Evolutionary conservation across 35 echinoderm and acorn worm genomes (phyloP), one percentile per base, ranked within the genome.

Genomic region (Heliocidaris erythrogramma): DNA sequence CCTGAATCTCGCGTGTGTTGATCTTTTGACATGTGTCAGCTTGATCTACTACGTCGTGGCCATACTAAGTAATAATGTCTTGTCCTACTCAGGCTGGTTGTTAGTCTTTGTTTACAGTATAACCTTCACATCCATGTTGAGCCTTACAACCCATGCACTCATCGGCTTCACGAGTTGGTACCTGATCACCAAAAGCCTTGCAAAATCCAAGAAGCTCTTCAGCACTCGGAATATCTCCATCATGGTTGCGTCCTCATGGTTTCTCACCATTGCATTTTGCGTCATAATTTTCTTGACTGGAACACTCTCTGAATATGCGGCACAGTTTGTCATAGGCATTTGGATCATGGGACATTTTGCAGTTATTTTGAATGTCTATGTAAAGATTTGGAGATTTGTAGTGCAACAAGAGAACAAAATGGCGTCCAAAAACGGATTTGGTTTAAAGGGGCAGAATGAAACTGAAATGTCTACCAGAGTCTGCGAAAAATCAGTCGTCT

Each of bases 1-100:
- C 16, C 88, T 97, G 29, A 98, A 98, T 92, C 93, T 98, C 9
- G 95, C 95, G 0, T 53, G 95, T 5, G 95, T 95, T 24, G 96
- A 98, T 48, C 60, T 98, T 30, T n/a, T 95, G 7, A 95, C 96
- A 9, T 92, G 94, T 91, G 60, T 96, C 5, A 71, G 90, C 31
- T 29, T 96, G 5, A 86, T 94, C 49, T 96, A 47, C 87, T 32
- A 89, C 3, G 47, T 47, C 32, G 87, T 47, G 0, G 30, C 87
- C 14, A 13, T 89, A 18, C 47, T 89, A 7, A 48, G 31, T 16
- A 31, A 17, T 31, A 9, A 89, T 17, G 87, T 32, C 17, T n/a
- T 32, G 2, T 27, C 8, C 47, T 48, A 47, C 47, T 14, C 47
- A 13, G 87, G 47, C 29, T 89, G 87, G 87, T 48, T 89, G 30